Evolutionary conservation across 1,140 invertebrate genomes (phyloP).

Genomic region (Apis mellifera): DNA sequence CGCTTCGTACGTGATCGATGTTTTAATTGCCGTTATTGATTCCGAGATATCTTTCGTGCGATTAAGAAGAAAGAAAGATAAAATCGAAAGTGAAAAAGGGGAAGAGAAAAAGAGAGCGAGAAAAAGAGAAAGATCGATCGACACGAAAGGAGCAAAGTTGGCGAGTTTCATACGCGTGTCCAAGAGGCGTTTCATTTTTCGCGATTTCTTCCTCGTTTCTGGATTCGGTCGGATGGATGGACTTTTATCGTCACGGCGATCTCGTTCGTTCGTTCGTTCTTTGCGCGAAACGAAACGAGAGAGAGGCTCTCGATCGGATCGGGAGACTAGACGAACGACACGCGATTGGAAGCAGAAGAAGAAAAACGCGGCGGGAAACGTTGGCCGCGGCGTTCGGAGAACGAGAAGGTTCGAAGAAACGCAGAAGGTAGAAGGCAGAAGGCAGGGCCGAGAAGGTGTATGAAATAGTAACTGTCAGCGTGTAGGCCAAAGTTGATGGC

Average conservation of each 20-base stretch:
- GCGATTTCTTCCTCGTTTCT: not conserved
- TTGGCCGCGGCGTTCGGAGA: conserved; percentile 36
- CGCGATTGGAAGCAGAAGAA: conserved; percentile 3
- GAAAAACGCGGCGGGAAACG: conserved; percentile 11
- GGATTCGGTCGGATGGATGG: too few species aligned
- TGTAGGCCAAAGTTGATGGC: conserved; percentile 74
- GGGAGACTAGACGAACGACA: conserved; percentile 3
- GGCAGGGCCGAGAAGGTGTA: conserved; percentile 35
- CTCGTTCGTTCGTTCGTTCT: too few species aligned
- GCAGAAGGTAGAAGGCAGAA: conserved; percentile 9
- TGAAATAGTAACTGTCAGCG: conserved; percentile 72
- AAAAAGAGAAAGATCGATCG: too few species aligned
- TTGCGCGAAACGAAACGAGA: too few species aligned
- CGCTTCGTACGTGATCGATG: conserved; percentile 65
- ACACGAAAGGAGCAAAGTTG: too few species aligned
- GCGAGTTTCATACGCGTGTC: too few species aligned
- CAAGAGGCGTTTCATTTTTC: conserved; percentile 21
- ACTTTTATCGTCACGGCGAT: too few species aligned
- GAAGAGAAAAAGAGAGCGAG: accelerated
- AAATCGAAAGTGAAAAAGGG: not conserved
- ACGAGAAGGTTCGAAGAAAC: conserved; percentile 2
- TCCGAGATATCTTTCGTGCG: conserved; percentile 64
- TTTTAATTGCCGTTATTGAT: conserved; percentile 74
- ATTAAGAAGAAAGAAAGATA: conserved; percentile 19
- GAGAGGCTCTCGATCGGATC: conserved; percentile 18